phyloP scores from a whole-genome alignment of 1,140 invertebrate species.

The Drosophila fuyamai region DNA sequence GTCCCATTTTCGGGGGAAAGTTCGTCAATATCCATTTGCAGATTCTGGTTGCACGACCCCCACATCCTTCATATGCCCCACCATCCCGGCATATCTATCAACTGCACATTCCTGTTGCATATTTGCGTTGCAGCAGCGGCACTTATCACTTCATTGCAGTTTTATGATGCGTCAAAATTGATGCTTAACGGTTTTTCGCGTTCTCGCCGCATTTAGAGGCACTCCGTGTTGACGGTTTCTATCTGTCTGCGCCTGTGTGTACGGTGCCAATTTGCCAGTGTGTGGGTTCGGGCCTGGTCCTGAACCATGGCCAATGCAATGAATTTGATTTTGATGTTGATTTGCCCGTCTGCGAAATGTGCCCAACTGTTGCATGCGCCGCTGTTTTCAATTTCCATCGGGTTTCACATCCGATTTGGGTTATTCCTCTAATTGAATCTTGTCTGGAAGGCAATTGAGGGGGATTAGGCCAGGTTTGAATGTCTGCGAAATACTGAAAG shows the following conservation, averaged over 20 bases:
- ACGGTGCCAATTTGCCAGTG: slow-evolving; percentile 3
- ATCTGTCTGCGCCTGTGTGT: not conserved
- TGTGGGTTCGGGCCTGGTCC: slow-evolving; percentile 41
- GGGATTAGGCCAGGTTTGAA: not conserved
- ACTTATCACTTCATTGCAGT: slow-evolving; percentile 83
- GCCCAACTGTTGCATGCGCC: slow-evolving; percentile 65
- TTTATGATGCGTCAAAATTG: slow-evolving; percentile 84
- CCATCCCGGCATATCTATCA: slow-evolving; percentile 62
- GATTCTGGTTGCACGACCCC: slow-evolving; percentile 23
- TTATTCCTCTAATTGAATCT: slow-evolving; percentile 21
- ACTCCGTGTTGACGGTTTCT: slow-evolving; percentile 26
- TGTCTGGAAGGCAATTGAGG: not conserved
- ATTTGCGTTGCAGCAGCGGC: slow-evolving; percentile 54
- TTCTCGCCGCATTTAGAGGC: slow-evolving; percentile 72
- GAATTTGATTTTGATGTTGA: slow-evolving; percentile 78
- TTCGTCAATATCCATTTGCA: slow-evolving; percentile 47
- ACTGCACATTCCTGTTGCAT: slow-evolving; percentile 73
- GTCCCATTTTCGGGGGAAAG: slow-evolving; percentile 49
- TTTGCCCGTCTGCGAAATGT: slow-evolving; percentile 28
- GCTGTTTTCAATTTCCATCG: slow-evolving; percentile 28
- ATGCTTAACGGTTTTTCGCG: slow-evolving; percentile 83
- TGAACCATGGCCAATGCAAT: slow-evolving; percentile 59
- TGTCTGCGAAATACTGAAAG: not conserved
- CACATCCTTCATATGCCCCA: not conserved
- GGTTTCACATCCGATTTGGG: slow-evolving; percentile 10